Evolutionary conservation across 1,140 invertebrate species (phyloP), one percentile per base, ranked within the genome.

Genomic region (Drosophila trapezifrons): DNA sequence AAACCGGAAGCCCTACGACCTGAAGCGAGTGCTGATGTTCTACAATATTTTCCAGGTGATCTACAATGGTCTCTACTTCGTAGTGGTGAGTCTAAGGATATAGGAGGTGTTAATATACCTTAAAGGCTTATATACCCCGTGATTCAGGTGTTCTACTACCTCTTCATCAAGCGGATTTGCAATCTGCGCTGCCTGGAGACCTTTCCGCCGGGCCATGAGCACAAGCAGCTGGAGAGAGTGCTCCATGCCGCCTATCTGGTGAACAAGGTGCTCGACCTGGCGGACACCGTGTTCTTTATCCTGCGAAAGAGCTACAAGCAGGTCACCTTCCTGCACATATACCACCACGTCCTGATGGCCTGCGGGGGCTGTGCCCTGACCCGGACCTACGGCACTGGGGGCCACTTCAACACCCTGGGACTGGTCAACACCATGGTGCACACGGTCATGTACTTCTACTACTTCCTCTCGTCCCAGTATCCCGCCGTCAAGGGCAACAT

Each of bases 261-360:
- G 10, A 87, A 91, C 46, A 90, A 91, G 35, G 45, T 87, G 2
- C 17, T 94, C 0, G 96, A 96, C 83, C 92, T 96, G 0, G 35
- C 95, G 2, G 95, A 96, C 70, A 96, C 95, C 10, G 93, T 98
- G 40, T 98, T 98, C 92, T 97, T 98, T 91, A 94, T 98, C 10
- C 92, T 98, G 13, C 93, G 96, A n/a, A 98, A 98, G 91, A 98
- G 97, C 83, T 93, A 95, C 54, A 95, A 94, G 55, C 97, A 98
- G 89, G 92, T 97, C 18, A 95, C 95, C 13, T 96, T 98, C 81
- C 93, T 98, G 1, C 97, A 98, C 78, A 94, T 98, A 0, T 97
- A 97, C 90, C 97, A 98, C 91, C 97, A 98, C 90, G 92, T 95
- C 10, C 94, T 81, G 27, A 80, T 86, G 67, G 45, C 47, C 0